Conservation (phyloP, 2,888 invertebrate genomes). For the Leucophenga montana region DNA sequence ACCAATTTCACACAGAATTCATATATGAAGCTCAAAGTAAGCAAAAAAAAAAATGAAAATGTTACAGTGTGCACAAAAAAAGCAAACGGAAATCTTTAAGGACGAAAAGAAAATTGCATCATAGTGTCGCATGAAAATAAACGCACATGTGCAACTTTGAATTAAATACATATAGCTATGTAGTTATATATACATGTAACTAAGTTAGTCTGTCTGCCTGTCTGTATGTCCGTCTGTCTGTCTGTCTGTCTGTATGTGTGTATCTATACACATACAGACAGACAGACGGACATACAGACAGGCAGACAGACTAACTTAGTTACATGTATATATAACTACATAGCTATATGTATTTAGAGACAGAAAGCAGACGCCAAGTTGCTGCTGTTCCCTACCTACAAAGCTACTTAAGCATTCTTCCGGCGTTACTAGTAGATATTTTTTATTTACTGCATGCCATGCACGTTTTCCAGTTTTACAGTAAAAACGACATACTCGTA, state of each 20-base stretch:
- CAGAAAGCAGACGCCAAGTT: constrained; percentile 1
- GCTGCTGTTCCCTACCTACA: constrained; percentile 11
- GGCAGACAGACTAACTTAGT: constrained; percentile 20
- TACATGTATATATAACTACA: constrained; percentile 21
- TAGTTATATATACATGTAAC: too few relatives aligned
- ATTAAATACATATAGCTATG: constrained; percentile 24
- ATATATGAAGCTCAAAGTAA: constrained; percentile 38
- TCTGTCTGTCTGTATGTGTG: too few relatives aligned
- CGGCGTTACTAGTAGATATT: constrained; percentile 4
- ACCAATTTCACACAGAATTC: constrained; percentile 51
- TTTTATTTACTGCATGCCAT: constrained; percentile 48
- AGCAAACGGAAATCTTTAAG: constrained; percentile 14
- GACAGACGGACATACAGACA: constrained; percentile 13
- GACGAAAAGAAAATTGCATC: constrained; percentile 61
- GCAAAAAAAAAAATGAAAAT: too few relatives aligned
- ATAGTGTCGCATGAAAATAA: constrained; percentile 66
- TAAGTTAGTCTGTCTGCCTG: too few relatives aligned
- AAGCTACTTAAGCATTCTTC: constrained; percentile 21
- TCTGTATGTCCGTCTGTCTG: too few relatives aligned
- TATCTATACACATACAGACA: background rate
- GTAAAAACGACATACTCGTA: constrained; percentile 2
- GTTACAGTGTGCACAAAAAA: constrained; percentile 12
- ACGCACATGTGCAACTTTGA: constrained; percentile 49
- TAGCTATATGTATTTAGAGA: background rate
- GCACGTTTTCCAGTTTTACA: constrained; percentile 41